Percentiles rank a stretch among this genome's conserved stretches.
These are phyloP conservation scores for Palythoa heliodiscus DNA, from an alignment of 92 coral and sea anemone genomes.

Conservation along the genomic window DNA sequence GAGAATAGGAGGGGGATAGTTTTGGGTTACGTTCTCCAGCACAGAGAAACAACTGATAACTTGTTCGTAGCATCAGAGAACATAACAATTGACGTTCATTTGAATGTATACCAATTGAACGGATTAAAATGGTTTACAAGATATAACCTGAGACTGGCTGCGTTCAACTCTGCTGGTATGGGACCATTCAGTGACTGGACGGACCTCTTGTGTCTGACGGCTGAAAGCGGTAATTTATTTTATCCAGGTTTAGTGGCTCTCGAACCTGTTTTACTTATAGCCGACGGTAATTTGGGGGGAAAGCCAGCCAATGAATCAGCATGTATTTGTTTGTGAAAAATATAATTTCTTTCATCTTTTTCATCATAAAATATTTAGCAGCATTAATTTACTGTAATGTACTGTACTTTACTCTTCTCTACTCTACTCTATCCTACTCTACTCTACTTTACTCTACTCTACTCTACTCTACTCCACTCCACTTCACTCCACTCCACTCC, in stretches of 20 bases:
- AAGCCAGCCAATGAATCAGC: no score
- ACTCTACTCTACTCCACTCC: no score
- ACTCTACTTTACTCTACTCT: no score
- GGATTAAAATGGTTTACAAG: constrained; percentile 41
- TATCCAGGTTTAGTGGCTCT: no score
- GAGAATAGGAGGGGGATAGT: constrained; percentile 40
- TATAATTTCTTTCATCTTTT: no score
- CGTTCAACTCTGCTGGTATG: constrained; percentile 45
- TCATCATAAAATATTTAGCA: no score
- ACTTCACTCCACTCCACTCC: no score
- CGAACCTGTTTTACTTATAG: no score
- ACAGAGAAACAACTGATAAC: not conserved
- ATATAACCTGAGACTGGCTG: constrained; percentile 44
- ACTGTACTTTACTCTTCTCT: not conserved
- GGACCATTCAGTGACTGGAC: constrained; percentile 5
- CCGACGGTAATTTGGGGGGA: no score
- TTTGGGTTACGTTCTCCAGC: constrained; percentile 35
- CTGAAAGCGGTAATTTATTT: constrained; percentile 41
- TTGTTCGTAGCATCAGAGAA: not conserved
- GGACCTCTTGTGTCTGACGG: constrained; percentile 35
- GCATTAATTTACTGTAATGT: not conserved
- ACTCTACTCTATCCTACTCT: no score
- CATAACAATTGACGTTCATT: not conserved
- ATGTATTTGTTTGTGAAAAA: no score
- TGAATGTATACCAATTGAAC: not conserved